Base-by-base conservation (phyloP, 2,888 invertebrate species). In the Dysmachus trigonus region DNA sequence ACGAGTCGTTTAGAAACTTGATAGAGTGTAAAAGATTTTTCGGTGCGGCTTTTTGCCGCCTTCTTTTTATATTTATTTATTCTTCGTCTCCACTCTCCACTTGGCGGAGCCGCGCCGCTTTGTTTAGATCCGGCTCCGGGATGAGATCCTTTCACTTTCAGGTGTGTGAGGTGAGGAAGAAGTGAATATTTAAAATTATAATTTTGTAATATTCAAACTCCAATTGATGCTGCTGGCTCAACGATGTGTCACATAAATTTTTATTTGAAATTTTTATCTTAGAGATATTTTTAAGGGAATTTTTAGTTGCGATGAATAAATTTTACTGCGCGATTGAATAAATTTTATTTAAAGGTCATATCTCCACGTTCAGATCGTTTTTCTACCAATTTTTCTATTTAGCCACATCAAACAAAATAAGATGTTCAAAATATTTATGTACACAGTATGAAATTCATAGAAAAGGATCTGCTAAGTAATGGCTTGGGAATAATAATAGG, bases 91-190 rank as follows among this genome's bases (percentile, higher is more conserved):
- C 18, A 62, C 22, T 62, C 62, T 62, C 62, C 62, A 62, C 22
- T 62, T 18, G 62, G 13, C 62, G 7, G 8, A 22, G 27, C 13
- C 62, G 10, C 10, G 27, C 62, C 10, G 27, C 62, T 62, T 62
- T 62, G 53, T 81, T 81, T 81, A 53, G 53, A 81, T 81, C 81
- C 81, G 81, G 81, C 81, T 81, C 81, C 81, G 62, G 62, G 81
- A 81, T 79, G 79, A n/a, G 18, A 47, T 81, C 53, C 51, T 81
- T 81, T 81, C 81, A 81, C 81, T 81, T 81, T 81, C 53, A 53
- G 15, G 30, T 30, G n/a, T 31, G 27, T 22, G 31, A 81, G 18
- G 27, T 22, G 31, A 81, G 18, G 30, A 62, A 22, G 33, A 62
- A 62, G 62, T 62, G 62, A 62, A 62, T 31, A 53, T 33, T 81